Percentiles rank a stretch among this genome's conserved stretches.
Evolutionary conservation across 2,113 vertebrate genomes (phyloP).

Genomic region (Pipra filicauda): DNA sequence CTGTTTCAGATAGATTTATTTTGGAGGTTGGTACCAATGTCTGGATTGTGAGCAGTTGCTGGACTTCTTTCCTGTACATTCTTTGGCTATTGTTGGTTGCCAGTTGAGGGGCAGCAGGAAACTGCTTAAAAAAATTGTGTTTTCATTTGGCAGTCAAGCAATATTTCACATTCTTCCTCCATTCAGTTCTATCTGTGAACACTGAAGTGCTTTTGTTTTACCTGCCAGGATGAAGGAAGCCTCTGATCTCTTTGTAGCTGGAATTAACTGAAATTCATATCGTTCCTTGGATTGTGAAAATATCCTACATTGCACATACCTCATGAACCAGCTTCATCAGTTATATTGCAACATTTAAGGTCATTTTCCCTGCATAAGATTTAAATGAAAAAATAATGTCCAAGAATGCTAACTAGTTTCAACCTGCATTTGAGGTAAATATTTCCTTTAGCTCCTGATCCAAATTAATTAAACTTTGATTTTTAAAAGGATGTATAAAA

Average conservation of each 20-base stretch:
- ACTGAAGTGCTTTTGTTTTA: constrained; percentile 22
- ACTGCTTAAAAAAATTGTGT: neutral
- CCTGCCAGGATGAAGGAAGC: constrained; percentile 22
- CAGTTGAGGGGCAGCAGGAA: neutral
- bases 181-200: neutral
- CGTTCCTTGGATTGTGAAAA: neutral
- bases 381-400: neutral
- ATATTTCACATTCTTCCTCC: neutral
- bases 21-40: neutral
- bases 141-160: neutral
- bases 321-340: neutral
- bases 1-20: neutral
- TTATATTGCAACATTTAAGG: neutral
- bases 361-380: neutral
- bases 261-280: constrained; percentile 1
- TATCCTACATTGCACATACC: neutral
- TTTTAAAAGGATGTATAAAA: neutral
- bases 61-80: neutral
- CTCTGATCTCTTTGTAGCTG: constrained; percentile 11
- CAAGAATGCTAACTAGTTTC: neutral
- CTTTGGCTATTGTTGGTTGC: neutral
- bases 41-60: neutral
- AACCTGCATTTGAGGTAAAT: neutral
- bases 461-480: neutral
- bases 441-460: neutral